These are phyloP conservation scores for Thecophora atra DNA, from an alignment of 2,888 invertebrate species.

Conservation along the genomic window DNA sequence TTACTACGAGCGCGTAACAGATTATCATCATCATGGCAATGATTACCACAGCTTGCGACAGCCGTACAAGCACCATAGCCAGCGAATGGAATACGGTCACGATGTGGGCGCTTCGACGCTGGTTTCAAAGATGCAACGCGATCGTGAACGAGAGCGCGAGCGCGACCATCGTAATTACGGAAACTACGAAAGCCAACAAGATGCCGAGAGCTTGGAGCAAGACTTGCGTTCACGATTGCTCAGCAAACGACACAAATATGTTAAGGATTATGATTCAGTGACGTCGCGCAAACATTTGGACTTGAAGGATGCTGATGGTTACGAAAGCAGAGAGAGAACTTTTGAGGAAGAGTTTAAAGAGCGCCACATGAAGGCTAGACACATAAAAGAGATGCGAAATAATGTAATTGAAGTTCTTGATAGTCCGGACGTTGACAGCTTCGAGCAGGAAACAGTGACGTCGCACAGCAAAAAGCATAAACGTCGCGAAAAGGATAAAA, in stretches of 20 bases:
- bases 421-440: conserved; percentile 59
- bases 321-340: conserved; percentile 37
- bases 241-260: conserved; percentile 76
- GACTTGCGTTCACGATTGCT: conserved; percentile 79
- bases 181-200: conserved; percentile 54
- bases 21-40: conserved; percentile 41
- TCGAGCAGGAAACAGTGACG: conserved; percentile 16
- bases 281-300: conserved; percentile 23
- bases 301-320: conserved; percentile 28
- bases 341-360: conserved; percentile 47
- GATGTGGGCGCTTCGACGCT: conserved; percentile 32
- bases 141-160: conserved; percentile 32
- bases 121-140: conserved; percentile 26
- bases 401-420: conserved; percentile 67
- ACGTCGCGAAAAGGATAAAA: conserved; percentile 54
- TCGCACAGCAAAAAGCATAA: conserved; percentile 51
- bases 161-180: conserved; percentile 48
- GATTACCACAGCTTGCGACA: conserved; percentile 53
- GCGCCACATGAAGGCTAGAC: conserved; percentile 49
- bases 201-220: conserved; percentile 74
- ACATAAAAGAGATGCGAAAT: conserved; percentile 46
- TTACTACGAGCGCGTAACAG: conserved; percentile 44
- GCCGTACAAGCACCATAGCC: conserved; percentile 44
- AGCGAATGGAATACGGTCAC: conserved; percentile 27
- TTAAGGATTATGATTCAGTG: conserved; percentile 65